These are phyloP conservation scores for Drosophila obscura DNA, from an alignment of 1,140 invertebrate species.

Conservation along the genomic window DNA sequence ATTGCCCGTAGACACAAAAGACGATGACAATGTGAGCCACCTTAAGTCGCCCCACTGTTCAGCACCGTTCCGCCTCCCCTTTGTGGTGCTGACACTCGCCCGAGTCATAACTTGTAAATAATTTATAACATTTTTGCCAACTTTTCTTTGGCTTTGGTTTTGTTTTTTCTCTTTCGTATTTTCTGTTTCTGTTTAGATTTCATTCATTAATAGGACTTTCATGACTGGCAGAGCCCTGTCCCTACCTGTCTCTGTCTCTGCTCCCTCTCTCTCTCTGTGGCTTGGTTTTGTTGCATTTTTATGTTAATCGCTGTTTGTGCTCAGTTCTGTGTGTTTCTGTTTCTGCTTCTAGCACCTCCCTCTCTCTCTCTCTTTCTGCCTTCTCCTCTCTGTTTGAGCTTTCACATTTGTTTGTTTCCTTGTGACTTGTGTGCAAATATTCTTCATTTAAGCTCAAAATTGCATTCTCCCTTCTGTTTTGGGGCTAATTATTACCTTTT, in stretches of 20 bases:
- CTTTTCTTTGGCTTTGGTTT: constrained; percentile 55
- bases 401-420: constrained; percentile 13
- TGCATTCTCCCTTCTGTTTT: constrained; percentile 54
- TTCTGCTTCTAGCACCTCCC: constrained; percentile 6
- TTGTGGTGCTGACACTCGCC: constrained; percentile 32
- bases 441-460: constrained; percentile 50
- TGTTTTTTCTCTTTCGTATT: constrained; percentile 39
- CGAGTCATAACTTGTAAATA: constrained; percentile 78
- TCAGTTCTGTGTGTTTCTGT: constrained; percentile 37
- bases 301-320: constrained; percentile 71
- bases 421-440: constrained; percentile 38
- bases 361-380: background rate
- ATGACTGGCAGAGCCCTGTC: constrained; percentile 65
- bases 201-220: constrained; percentile 82
- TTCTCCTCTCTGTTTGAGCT: no score
- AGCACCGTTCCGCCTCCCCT: background rate
- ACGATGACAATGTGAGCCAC: constrained; percentile 30
- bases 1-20: constrained; percentile 62
- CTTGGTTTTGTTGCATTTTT: constrained; percentile 74
- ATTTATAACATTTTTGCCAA: constrained; percentile 78
- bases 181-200: constrained; percentile 76
- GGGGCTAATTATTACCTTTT: constrained; percentile 79
- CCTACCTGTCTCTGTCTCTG: background rate
- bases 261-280: constrained; percentile 6
- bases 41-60: background rate